Conservation (phyloP, 92 coral and sea anemone species). For the Nematostella vectensis region DNA sequence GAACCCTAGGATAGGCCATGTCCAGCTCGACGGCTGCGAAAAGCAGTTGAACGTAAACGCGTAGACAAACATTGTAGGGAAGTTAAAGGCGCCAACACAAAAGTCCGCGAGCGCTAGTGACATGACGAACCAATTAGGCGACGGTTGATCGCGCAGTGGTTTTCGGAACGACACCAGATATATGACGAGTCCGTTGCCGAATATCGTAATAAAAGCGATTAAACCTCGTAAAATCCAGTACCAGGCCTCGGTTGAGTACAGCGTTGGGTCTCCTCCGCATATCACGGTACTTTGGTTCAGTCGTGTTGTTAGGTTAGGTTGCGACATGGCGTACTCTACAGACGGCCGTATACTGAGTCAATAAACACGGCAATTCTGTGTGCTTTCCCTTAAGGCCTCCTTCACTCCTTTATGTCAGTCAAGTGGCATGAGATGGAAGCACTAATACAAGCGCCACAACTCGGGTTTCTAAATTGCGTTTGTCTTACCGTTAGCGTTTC, state of each 20-base stretch:
- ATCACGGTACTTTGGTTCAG: no score
- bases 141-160: constrained; percentile 26
- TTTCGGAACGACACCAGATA: constrained; percentile 16
- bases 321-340: no score
- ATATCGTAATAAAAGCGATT: constrained; percentile 28
- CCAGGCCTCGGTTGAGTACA: constrained; percentile 14
- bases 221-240: constrained; percentile 23
- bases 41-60: constrained; percentile 4
- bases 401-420: no score
- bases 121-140: constrained; percentile 33
- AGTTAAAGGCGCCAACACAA: constrained; percentile 19
- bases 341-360: no score
- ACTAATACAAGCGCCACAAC: no score
- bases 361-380: no score
- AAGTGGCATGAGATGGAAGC: no score
- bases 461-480: no score
- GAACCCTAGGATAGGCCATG: constrained; percentile 11
- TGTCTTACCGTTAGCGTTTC: no score
- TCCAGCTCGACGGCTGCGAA: background rate
- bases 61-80: constrained; percentile 7
- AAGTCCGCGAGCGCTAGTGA: constrained; percentile 32
- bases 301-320: no score
- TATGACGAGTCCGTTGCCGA: constrained; percentile 31
- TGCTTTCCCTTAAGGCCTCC: no score
- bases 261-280: background rate